Evolutionary conservation across 2,888 invertebrate genomes (phyloP).

Genomic region (Eupithecia subfuscata): DNA sequence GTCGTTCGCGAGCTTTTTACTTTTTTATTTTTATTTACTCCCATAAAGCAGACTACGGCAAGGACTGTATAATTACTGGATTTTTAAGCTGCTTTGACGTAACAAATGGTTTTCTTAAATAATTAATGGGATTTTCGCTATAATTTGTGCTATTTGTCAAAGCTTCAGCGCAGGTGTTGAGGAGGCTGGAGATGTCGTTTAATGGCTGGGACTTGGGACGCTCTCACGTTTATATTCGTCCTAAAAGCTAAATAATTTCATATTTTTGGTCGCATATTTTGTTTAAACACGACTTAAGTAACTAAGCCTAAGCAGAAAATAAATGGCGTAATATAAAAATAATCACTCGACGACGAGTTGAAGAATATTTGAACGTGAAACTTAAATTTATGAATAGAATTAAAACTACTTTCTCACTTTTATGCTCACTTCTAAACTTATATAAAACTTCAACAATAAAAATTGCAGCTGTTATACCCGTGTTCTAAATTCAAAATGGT

Average conservation of each 20-base stretch:
- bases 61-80: slow-evolving; percentile 44
- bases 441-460: background rate
- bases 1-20: slow-evolving; percentile 51
- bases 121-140: slow-evolving; percentile 30
- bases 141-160: slow-evolving; percentile 33
- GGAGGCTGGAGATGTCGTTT: slow-evolving; percentile 14
- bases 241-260: background rate
- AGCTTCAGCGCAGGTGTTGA: slow-evolving; percentile 26
- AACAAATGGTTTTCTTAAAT: slow-evolving; percentile 29
- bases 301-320: background rate
- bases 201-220: background rate
- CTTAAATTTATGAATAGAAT: background rate
- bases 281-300: background rate
- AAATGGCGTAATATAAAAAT: background rate
- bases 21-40: slow-evolving; percentile 45
- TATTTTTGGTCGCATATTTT: background rate
- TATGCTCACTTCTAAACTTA: background rate
- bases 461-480: slow-evolving; percentile 14
- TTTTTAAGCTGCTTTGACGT: slow-evolving; percentile 34
- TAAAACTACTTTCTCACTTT: background rate
- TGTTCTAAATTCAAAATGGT: slow-evolving; percentile 12
- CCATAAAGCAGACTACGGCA: slow-evolving; percentile 45
- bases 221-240: background rate
- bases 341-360: background rate
- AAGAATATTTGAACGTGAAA: background rate